A percentile compares a stretch with the other conserved stretches of the same genome.
These are phyloP conservation scores for Peromyscus eremicus DNA, from an alignment of 2,797 vertebrate genomes.

Conservation along the genomic window DNA sequence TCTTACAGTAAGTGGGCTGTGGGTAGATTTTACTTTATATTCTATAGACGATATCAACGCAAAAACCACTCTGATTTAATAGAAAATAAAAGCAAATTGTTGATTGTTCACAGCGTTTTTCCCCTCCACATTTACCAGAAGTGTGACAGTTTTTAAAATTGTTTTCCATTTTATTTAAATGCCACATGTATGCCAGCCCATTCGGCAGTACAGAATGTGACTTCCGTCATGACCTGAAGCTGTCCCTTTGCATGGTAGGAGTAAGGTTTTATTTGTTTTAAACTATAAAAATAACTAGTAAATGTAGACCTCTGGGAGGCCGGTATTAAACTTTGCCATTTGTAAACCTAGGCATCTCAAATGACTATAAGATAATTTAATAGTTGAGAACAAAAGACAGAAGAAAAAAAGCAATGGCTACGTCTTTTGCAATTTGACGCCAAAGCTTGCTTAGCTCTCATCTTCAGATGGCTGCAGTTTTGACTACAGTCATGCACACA, in stretches of 20 bases:
- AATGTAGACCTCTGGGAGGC: constrained; percentile 68
- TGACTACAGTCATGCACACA: constrained; percentile 35
- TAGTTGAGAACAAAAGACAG: constrained; percentile 39
- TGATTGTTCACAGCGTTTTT: constrained; percentile 52
- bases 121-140: constrained; percentile 72
- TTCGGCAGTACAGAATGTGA: constrained; percentile 2
- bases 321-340: constrained; percentile 65
- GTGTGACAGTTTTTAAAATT: constrained; percentile 60
- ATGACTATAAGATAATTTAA: constrained; percentile 57
- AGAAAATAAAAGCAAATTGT: constrained; percentile 79
- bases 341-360: constrained; percentile 70
- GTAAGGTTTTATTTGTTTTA: constrained; percentile 67
- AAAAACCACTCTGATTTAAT: constrained; percentile 55
- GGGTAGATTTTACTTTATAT: constrained; percentile 72
- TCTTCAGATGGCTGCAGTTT: not conserved
- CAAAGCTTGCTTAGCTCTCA: constrained; percentile 67
- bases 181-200: constrained; percentile 16
- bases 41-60: constrained; percentile 60
- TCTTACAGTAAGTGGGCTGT: constrained; percentile 60
- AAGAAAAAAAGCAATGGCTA: not conserved
- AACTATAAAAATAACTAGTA: constrained; percentile 68
- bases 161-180: constrained; percentile 67
- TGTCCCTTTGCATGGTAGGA: constrained; percentile 43
- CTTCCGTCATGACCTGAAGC: constrained; percentile 58
- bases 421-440: constrained; percentile 57